Percentiles rank a stretch among this genome's conserved stretches.
These are phyloP conservation scores for Sycobia sp. DNA, from an alignment of 1,140 invertebrate species.

Conservation along the genomic window DNA sequence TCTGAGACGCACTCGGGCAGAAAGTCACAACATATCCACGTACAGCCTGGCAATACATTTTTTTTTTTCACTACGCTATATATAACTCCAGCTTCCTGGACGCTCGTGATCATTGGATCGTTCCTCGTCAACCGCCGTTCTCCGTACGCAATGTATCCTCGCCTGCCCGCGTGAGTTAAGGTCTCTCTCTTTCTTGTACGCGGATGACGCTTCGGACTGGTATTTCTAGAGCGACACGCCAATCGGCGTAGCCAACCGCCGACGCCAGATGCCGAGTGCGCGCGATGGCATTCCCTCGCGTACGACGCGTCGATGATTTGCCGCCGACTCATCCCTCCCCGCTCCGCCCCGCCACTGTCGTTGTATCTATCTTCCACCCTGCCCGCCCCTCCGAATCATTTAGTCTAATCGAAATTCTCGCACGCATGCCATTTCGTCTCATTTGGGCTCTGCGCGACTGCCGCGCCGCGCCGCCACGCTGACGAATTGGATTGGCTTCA, in stretches of 20 bases:
- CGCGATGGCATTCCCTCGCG: conserved; percentile 38
- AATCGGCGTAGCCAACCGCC: too few relatives aligned
- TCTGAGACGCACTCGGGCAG: too few relatives aligned
- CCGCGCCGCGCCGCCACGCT: too few relatives aligned
- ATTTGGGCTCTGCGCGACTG: conserved; percentile 5
- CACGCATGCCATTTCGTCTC: conserved; percentile 27
- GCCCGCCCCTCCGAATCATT: conserved; percentile 29
- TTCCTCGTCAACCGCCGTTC: too few relatives aligned
- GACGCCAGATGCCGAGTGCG: conserved; percentile 37
- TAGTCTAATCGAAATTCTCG: conserved; percentile 38
- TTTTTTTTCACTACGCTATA: too few relatives aligned
- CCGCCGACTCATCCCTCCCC: conserved; percentile 9
- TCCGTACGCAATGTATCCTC: too few relatives aligned
- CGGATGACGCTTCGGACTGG: conserved; percentile 18
- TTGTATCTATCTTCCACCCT: background rate
- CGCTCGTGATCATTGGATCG: too few relatives aligned
- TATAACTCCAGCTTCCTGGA: too few relatives aligned
- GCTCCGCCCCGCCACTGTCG: conserved; percentile 8
- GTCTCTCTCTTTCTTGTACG: conserved; percentile 3
- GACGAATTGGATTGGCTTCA: too few relatives aligned
- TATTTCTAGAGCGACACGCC: conserved; percentile 43
- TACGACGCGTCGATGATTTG: conserved; percentile 43
- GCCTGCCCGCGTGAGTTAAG: background rate
- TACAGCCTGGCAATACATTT: too few relatives aligned
- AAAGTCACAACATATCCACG: too few relatives aligned